These are phyloP conservation scores for Tonatia bakeri DNA, from an alignment of 2,113 vertebrate species.

Conservation along the genomic window DNA sequence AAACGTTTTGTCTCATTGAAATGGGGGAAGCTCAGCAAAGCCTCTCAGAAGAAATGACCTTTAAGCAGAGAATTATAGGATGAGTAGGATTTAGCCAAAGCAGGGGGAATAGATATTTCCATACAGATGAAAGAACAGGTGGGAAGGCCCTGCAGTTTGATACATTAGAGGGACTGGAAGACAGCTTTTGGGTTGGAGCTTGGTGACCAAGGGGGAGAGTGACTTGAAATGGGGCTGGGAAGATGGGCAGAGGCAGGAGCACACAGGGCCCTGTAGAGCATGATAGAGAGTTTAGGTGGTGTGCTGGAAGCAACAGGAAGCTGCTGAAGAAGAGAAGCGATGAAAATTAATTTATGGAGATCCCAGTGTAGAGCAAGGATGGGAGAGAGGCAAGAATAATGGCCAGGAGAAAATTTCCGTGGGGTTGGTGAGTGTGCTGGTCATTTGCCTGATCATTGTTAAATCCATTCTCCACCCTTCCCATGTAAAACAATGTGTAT, in stretches of 20 bases:
- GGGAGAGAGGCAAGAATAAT: background rate
- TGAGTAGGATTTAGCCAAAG: constrained; percentile 27
- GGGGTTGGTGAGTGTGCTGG: background rate
- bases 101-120: background rate
- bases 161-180: background rate
- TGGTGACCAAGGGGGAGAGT: background rate
- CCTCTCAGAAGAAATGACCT: constrained; percentile 27
- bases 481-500: background rate
- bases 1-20: background rate
- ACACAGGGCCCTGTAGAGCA: background rate
- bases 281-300: background rate
- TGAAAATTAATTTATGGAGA: background rate
- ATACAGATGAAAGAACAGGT: constrained; percentile 40
- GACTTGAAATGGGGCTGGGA: background rate
- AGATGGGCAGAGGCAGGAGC: background rate
- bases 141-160: background rate
- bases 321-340: background rate
- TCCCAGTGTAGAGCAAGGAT: background rate
- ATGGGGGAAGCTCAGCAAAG: background rate
- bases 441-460: background rate
- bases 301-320: background rate
- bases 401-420: background rate
- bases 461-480: background rate
- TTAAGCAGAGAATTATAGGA: constrained; percentile 23
- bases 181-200: background rate